Conservation (phyloP, 2,113 vertebrate species). For the Percopsis transmontana region DNA sequence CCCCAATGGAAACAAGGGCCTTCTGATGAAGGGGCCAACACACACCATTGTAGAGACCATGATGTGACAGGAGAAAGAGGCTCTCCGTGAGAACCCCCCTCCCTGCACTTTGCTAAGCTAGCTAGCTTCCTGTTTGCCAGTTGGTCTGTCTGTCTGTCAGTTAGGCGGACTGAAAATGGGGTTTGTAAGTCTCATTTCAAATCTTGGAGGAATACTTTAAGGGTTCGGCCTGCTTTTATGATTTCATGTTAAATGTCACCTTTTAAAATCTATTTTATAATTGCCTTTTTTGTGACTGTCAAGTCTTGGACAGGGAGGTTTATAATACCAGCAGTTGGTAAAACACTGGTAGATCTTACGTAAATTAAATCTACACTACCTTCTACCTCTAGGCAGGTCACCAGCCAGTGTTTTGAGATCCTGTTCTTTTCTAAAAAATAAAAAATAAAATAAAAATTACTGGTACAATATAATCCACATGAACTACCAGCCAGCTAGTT, state of each 20-base stretch:
- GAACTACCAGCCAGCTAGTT: no score
- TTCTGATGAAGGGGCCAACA: constrained; percentile 86
- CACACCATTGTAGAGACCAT: constrained; percentile 98
- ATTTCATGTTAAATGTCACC: constrained; percentile 32
- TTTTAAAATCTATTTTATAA: constrained; percentile 30
- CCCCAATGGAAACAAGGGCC: constrained; percentile 83
- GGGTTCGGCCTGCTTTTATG: constrained; percentile 4
- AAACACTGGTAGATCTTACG: background rate
- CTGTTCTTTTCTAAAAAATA: background rate
- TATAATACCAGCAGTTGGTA: constrained; percentile 13
- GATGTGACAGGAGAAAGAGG: constrained; percentile 86
- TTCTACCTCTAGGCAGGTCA: constrained; percentile 22
- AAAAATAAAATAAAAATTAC: background rate
- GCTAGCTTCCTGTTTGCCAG: constrained; percentile 47
- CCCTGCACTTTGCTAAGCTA: constrained; percentile 62
- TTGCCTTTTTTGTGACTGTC: no score
- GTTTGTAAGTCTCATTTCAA: constrained; percentile 48
- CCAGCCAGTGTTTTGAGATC: background rate
- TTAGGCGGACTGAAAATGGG: constrained; percentile 69
- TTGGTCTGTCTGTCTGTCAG: constrained; percentile 62
- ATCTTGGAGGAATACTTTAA: constrained; percentile 48
- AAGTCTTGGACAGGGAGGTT: constrained; percentile 16
- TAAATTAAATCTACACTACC: constrained; percentile 8
- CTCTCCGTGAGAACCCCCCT: constrained; percentile 81
- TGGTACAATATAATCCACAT: no score